Conservation (phyloP, 2,888 invertebrate species). For the Linnaemya tessellans region DNA sequence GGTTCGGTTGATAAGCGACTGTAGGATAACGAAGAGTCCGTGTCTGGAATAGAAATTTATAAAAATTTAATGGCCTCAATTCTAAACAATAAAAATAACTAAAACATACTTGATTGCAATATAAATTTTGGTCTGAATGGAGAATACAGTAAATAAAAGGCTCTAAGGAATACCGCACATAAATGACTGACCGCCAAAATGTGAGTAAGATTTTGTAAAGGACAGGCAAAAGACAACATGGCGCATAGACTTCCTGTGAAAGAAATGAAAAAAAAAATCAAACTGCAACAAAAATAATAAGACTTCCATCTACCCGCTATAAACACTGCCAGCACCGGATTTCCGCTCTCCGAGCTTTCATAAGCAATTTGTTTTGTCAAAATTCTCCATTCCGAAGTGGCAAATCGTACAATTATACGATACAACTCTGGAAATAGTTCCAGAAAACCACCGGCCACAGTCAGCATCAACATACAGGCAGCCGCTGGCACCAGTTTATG, state of each 20-base stretch:
- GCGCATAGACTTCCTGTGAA: slow-evolving; percentile 84
- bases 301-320: slow-evolving; percentile 81
- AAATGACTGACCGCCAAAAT: slow-evolving; percentile 82
- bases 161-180: slow-evolving; percentile 79
- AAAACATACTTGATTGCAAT: slow-evolving; percentile 79
- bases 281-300: neutral
- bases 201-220: slow-evolving; percentile 84
- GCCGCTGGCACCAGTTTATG: slow-evolving; percentile 85
- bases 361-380: slow-evolving; percentile 85
- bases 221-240: slow-evolving; percentile 85
- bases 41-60: slow-evolving; percentile 71
- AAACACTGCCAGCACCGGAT: slow-evolving; percentile 85
- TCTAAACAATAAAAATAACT: no score
- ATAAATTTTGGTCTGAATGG: slow-evolving; percentile 83
- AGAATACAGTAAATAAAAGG: slow-evolving; percentile 82
- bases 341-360: slow-evolving; percentile 85
- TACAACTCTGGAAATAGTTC: slow-evolving; percentile 85
- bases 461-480: slow-evolving; percentile 84
- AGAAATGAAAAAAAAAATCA: neutral
- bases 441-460: slow-evolving; percentile 84
- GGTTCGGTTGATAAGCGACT: slow-evolving; percentile 82
- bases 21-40: slow-evolving; percentile 81
- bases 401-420: slow-evolving; percentile 84
- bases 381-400: slow-evolving; percentile 85
- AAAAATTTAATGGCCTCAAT: neutral